Percentiles rank a stretch among this genome's conserved stretches.
These are phyloP conservation scores for Hemibagrus guttatus DNA, from an alignment of 2,797 vertebrate genomes.

Conservation along the genomic window DNA sequence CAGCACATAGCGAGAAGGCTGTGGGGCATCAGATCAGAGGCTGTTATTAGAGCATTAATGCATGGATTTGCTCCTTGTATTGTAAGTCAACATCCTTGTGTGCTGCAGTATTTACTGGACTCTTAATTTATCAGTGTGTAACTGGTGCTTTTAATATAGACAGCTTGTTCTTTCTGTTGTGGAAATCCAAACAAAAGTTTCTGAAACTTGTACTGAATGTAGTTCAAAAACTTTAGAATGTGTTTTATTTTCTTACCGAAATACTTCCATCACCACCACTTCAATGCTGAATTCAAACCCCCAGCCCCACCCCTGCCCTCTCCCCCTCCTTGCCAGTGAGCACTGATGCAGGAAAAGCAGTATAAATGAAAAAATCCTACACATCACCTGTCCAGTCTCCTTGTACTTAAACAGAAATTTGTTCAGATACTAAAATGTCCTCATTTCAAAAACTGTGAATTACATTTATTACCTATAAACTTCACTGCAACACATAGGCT, in stretches of 20 bases:
- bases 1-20: conserved; percentile 89
- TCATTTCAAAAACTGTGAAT: not conserved
- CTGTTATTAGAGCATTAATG: conserved; percentile 6
- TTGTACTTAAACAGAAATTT: not conserved
- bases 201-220: not conserved
- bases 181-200: no score
- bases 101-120: not conserved
- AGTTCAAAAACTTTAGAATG: not conserved
- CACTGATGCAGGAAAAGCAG: not conserved
- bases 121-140: not conserved
- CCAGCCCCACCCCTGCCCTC: not conserved
- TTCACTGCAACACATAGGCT: not conserved
- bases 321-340: not conserved
- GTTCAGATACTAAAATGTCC: not conserved
- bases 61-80: no score
- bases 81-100: no score
- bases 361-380: not conserved
- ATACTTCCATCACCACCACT: conserved; percentile 87
- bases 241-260: conserved; percentile 76
- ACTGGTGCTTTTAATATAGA: not conserved
- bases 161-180: not conserved
- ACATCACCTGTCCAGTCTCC: not conserved
- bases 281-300: no score
- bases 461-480: not conserved
- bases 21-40: conserved; percentile 41